Evolutionary conservation across 2,113 vertebrate species (phyloP).

Genomic region (Onychostruthus taczanowskii): DNA sequence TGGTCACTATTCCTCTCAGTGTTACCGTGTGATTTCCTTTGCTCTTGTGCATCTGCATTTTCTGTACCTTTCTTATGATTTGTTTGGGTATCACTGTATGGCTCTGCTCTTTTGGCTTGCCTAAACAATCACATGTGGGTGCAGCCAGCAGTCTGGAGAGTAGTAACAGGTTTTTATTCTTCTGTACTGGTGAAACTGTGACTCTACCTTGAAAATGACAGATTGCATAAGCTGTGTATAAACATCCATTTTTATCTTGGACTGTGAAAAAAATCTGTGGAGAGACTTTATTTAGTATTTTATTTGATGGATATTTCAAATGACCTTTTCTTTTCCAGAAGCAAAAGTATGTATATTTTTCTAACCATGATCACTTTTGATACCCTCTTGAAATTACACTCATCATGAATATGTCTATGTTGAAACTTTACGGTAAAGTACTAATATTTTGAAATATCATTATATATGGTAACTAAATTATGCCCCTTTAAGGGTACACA

Average conservation of each 20-base stretch:
- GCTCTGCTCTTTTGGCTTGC: not conserved
- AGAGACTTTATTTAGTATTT: slow-evolving; percentile 8
- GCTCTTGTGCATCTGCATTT: not conserved
- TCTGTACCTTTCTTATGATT: not conserved
- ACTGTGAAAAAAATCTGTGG: not conserved
- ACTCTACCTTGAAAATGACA: not conserved
- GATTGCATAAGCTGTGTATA: not conserved
- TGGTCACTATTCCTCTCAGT: not conserved
- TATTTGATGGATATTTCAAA: not conserved
- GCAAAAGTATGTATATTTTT: slow-evolving; percentile 50
- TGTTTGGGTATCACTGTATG: not conserved
- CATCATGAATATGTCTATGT: not conserved
- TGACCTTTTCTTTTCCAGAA: slow-evolving; percentile 7
- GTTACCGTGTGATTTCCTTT: not conserved
- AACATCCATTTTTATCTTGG: not conserved
- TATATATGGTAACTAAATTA: not conserved
- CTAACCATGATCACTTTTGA: slow-evolving; percentile 32
- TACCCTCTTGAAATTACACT: slow-evolving; percentile 1
- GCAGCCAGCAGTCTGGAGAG: not conserved
- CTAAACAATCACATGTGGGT: not conserved
- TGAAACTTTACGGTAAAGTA: not conserved
- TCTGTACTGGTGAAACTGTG: not conserved
- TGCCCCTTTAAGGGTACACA: not conserved
- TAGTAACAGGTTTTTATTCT: not conserved
- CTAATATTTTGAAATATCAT: not conserved